phyloP scores from a whole-genome alignment of 1,140 invertebrate genomes.

The Pseudobourletiella spinata region DNA sequence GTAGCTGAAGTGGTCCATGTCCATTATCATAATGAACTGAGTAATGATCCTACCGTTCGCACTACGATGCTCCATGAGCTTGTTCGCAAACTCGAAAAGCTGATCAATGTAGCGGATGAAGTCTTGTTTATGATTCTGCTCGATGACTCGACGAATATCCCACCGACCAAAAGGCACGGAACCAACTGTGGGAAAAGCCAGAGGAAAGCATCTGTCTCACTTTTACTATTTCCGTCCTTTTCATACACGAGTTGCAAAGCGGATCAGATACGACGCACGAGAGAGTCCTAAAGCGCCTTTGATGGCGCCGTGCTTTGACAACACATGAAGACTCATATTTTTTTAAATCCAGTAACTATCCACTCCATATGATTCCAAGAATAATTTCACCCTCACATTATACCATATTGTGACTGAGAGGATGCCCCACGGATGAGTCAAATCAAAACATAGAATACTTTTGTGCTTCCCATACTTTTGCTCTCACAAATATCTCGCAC shows the following conservation, averaged over 20 bases:
- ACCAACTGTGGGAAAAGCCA: conserved; percentile 6
- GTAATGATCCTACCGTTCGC: conserved; percentile 6
- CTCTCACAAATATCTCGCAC: no score
- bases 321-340: not conserved
- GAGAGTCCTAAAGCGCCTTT: not conserved
- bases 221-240: no score
- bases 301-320: not conserved
- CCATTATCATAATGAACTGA: conserved; percentile 20
- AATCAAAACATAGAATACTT: not conserved
- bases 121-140: conserved; percentile 3
- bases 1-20: conserved; percentile 20
- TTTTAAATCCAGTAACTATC: not conserved
- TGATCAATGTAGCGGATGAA: conserved; percentile 17
- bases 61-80: not conserved
- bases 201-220: no score
- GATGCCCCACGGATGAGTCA: not conserved
- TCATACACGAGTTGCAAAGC: not conserved
- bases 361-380: not conserved
- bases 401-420: not conserved
- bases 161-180: conserved; percentile 23
- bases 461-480: not conserved
- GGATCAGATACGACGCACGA: not conserved
- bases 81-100: not conserved
- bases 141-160: conserved; percentile 8
- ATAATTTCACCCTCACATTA: not conserved